These are phyloP conservation scores for Poeciliopsis turrubarensis DNA, from an alignment of 2,113 vertebrate genomes.

Conservation along the genomic window DNA sequence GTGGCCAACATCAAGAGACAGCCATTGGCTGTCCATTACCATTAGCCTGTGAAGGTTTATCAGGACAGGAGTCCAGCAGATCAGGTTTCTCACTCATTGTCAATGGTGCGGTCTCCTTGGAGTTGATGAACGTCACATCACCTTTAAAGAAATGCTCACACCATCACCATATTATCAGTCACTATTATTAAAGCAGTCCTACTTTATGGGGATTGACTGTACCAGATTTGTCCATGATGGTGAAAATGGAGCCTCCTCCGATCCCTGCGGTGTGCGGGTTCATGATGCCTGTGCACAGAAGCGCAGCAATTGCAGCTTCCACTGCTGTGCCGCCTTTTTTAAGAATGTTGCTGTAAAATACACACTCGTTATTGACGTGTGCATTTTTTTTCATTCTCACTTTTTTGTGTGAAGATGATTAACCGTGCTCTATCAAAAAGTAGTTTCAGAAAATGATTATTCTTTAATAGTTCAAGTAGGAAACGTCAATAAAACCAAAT, in stretches of 20 bases:
- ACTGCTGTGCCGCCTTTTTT: conserved; percentile 84
- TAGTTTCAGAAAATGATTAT: no score
- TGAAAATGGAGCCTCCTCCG: conserved; percentile 91
- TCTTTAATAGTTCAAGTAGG: no score
- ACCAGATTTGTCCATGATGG: conserved; percentile 89
- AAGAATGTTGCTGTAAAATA: conserved; percentile 70
- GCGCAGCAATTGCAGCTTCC: conserved; percentile 90
- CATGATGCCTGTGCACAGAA: conserved; percentile 87
- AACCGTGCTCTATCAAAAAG: no score
- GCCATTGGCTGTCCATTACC: no score
- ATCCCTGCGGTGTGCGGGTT: conserved; percentile 93
- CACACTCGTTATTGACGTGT: not conserved
- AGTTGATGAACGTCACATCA: conserved; percentile 85
- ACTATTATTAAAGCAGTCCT: not conserved
- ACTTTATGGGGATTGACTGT: conserved; percentile 3
- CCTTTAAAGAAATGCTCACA: conserved; percentile 73
- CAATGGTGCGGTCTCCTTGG: conserved; percentile 83
- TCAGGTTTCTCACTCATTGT: no score
- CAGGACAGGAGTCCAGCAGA: no score
- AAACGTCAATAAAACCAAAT: no score
- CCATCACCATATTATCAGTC: not conserved
- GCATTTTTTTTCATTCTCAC: no score
- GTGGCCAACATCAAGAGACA: no score
- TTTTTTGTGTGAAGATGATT: no score
- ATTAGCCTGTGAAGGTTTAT: no score